Conservation (phyloP, 1,140 invertebrate species). For the Saccostrea cuccullata region DNA sequence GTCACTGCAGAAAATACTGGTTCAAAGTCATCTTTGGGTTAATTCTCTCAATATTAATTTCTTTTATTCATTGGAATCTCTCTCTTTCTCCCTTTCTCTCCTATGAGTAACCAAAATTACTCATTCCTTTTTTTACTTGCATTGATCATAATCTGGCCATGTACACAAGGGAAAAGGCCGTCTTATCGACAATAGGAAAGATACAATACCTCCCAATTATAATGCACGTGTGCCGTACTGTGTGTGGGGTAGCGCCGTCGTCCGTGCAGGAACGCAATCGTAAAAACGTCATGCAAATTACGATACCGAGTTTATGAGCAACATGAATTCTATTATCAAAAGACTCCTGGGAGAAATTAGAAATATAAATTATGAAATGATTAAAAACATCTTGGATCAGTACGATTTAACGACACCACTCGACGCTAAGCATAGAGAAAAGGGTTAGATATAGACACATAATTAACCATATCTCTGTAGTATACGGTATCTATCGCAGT, state of each 20-base stretch:
- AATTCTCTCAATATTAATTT: background rate
- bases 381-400: constrained; percentile 32
- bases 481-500: background rate
- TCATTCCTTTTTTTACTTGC: background rate
- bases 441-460: background rate
- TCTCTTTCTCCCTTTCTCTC: constrained; percentile 16
- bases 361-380: constrained; percentile 38
- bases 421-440: constrained; percentile 2
- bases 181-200: constrained; percentile 9
- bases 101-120: constrained; percentile 1
- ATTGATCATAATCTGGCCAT: background rate
- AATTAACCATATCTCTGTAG: background rate
- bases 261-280: constrained; percentile 21
- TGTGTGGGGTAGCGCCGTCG: background rate
- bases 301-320: background rate
- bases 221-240: constrained; percentile 9
- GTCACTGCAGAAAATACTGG: background rate
- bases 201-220: background rate
- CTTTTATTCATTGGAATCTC: background rate
- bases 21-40: background rate
- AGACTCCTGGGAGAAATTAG: constrained; percentile 21
- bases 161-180: background rate
- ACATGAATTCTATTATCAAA: constrained; percentile 19
- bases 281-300: constrained; percentile 28
- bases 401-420: constrained; percentile 15